Percentiles rank a stretch among this genome's conserved stretches.
phyloP scores from a whole-genome alignment of 2,113 vertebrate genomes.

The Perca fluviatilis region DNA sequence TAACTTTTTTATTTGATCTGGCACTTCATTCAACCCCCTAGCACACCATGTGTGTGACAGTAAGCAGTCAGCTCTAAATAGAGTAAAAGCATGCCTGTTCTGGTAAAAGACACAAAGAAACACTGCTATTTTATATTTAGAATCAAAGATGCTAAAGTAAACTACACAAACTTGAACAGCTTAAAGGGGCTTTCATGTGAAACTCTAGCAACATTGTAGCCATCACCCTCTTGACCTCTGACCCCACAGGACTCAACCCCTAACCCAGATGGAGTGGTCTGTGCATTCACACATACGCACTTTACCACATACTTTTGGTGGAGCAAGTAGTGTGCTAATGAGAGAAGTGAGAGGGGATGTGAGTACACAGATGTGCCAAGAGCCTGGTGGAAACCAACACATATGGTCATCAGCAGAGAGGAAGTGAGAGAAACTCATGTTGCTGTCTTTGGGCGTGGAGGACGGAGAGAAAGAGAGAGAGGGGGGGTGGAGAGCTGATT shows the following conservation, averaged over 20 bases:
- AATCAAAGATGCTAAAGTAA: slow-evolving; percentile 39
- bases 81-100: neutral
- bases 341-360: slow-evolving; percentile 88
- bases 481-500: slow-evolving; percentile 28
- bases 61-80: neutral
- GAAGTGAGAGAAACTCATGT: slow-evolving; percentile 82
- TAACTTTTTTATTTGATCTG: neutral
- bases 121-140: slow-evolving; percentile 20
- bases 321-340: slow-evolving; percentile 51
- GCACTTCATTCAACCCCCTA: neutral
- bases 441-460: slow-evolving; percentile 44
- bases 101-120: slow-evolving; percentile 29
- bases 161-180: slow-evolving; percentile 36
- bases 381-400: slow-evolving; percentile 81
- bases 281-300: slow-evolving; percentile 30
- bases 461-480: neutral
- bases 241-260: slow-evolving; percentile 57
- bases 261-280: slow-evolving; percentile 11
- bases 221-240: slow-evolving; percentile 47
- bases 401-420: slow-evolving; percentile 83
- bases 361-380: slow-evolving; percentile 82
- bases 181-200: slow-evolving; percentile 46
- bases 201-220: slow-evolving; percentile 51
- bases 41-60: neutral
- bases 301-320: slow-evolving; percentile 47